phyloP scores from a whole-genome alignment of 2,888 invertebrate genomes.

The Campaea margaritaria region DNA sequence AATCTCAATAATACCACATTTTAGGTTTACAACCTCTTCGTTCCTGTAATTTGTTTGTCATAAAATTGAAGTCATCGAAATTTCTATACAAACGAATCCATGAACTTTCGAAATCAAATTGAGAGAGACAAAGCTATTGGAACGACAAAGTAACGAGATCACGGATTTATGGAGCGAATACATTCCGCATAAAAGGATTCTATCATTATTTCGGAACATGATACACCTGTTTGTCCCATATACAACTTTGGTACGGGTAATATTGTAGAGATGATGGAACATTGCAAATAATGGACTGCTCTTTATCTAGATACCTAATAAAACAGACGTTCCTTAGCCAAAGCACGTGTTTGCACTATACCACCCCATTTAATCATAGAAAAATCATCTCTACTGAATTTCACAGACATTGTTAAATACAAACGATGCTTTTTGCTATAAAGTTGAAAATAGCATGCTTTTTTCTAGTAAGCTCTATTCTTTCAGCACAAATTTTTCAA shows the following conservation, averaged over 20 bases:
- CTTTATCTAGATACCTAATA: too few relatives aligned
- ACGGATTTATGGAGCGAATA: constrained; percentile 47
- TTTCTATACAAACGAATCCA: constrained; percentile 6
- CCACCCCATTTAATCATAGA: too few relatives aligned
- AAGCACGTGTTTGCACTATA: too few relatives aligned
- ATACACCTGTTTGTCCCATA: constrained; percentile 38
- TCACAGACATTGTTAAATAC: too few relatives aligned
- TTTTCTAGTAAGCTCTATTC: not conserved
- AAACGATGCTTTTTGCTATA: not conserved
- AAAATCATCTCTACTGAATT: too few relatives aligned
- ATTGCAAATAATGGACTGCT: too few relatives aligned
- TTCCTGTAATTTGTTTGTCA: too few relatives aligned
- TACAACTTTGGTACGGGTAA: constrained; percentile 12
- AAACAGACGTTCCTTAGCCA: too few relatives aligned
- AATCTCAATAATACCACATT: too few relatives aligned
- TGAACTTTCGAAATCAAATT: not conserved
- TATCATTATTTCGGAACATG: constrained; percentile 45
- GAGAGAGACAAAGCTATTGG: constrained; percentile 20
- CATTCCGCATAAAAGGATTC: constrained; percentile 41
- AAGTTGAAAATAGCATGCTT: not conserved
- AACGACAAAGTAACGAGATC: constrained; percentile 31
- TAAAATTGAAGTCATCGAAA: not conserved
- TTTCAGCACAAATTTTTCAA: not conserved
- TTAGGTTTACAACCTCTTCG: not conserved
- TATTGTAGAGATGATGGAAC: not conserved